A percentile compares a stretch with the other conserved stretches of the same genome.
These are phyloP conservation scores for Cetonia aurata DNA, from an alignment of 2,888 invertebrate genomes.

Conservation along the genomic window DNA sequence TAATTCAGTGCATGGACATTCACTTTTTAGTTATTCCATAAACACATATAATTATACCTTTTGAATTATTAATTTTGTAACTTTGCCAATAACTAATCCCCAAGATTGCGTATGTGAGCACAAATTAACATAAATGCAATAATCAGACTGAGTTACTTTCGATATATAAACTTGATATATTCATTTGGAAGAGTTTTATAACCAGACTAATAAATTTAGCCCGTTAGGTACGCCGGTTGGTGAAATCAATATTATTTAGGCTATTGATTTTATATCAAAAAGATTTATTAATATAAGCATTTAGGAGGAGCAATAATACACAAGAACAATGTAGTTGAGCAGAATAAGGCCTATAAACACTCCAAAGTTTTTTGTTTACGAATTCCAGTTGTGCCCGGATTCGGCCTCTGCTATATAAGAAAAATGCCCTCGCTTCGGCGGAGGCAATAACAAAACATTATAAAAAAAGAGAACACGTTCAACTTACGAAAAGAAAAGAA, in stretches of 20 bases:
- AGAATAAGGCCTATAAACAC: constrained; percentile 12
- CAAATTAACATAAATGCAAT: too few relatives aligned
- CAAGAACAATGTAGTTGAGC: constrained; percentile 3
- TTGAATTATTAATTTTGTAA: too few relatives aligned
- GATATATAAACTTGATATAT: too few relatives aligned
- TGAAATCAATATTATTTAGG: neutral
- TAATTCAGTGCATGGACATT: too few relatives aligned
- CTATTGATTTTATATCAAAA: constrained; percentile 19
- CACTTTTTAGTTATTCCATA: too few relatives aligned
- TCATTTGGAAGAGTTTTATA: too few relatives aligned
- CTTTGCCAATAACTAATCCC: too few relatives aligned
- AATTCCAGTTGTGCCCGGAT: constrained; percentile 14
- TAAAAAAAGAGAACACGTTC: constrained; percentile 35
- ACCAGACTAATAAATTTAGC: too few relatives aligned
- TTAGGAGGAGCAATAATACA: constrained; percentile 12
- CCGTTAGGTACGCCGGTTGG: too few relatives aligned
- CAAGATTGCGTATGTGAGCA: too few relatives aligned
- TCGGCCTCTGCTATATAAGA: constrained; percentile 2
- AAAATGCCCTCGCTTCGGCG: constrained; percentile 16
- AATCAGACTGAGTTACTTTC: too few relatives aligned
- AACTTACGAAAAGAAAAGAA: constrained; percentile 25
- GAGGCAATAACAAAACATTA: constrained; percentile 34
- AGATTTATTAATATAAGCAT: constrained; percentile 15
- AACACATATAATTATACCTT: too few relatives aligned
- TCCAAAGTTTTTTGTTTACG: constrained; percentile 28